Base-by-base conservation (phyloP, 1,140 invertebrate species). In the Rhagoletis pomonella region DNA sequence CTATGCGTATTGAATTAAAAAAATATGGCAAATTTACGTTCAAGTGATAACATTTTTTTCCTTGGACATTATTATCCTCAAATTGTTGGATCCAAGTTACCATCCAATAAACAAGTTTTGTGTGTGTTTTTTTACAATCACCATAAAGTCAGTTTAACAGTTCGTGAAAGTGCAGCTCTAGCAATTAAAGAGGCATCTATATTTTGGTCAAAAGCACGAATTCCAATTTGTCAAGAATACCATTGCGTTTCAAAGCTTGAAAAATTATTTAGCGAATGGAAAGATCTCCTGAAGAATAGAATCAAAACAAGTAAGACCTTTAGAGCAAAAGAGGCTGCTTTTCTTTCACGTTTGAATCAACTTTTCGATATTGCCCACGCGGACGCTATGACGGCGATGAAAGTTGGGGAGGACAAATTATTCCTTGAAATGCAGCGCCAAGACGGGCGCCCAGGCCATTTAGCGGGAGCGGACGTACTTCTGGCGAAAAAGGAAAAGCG, bases 101-200 rank as follows among this genome's bases (percentile, higher is more conserved):
- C 64, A 67, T 67, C 29, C 9, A n/a, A 14, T n/a, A n/a, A 67
- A n/a, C 64, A 67, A 67, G 64, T 67, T 7, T 19, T 67, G 17
- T 67, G 64, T 67, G 29, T 67, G 29, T 29, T 67, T 67, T 67
- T 67, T 67, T 67, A 67, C 64, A 67, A 67, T 67, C 64, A 67
- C 29, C 7, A 67, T 19, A 67, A 67, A 67, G 64, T 67, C 6
- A 9, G 64, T 67, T 67, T 67, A 67, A 29, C 29, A 29, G 29
- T 29, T 29, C 29, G 29, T 29, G 29, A 29, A 29, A 29, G 29
- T 29, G 29, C 64, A 67, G 64, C n/a, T 9, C 64, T 67, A 10
- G 64, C 17, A 7, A 67, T 19, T 14, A n/a, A 39, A n/a, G 29
- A 67, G n/a, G 6, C 6, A n/a, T n/a, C 64, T 7, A 12, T 59